phyloP scores from a whole-genome alignment of 92 coral and sea anemone species.

The Heliopora coerulea region DNA sequence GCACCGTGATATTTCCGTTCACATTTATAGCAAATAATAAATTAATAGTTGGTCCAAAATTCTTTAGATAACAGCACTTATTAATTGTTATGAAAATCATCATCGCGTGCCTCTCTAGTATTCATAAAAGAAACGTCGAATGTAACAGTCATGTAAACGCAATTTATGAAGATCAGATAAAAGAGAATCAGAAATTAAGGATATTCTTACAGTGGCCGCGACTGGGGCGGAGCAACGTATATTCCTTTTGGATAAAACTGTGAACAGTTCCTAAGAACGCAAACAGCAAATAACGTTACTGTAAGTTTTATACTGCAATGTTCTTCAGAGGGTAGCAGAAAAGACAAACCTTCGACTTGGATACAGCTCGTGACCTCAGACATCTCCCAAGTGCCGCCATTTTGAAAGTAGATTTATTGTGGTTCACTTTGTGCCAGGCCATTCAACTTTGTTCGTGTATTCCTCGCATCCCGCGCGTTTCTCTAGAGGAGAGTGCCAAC shows the following conservation, averaged over 20 bases:
- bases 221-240: slow-evolving; percentile 12
- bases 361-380: slow-evolving; percentile 3
- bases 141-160: too few species aligned
- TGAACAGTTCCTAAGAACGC: slow-evolving; percentile 3
- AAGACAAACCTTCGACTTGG: slow-evolving; percentile 20
- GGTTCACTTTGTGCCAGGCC: background rate
- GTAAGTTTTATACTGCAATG: background rate
- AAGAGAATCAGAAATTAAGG: too few species aligned
- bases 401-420: slow-evolving; percentile 11
- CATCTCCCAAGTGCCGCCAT: background rate
- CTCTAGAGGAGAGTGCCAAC: too few species aligned
- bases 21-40: too few species aligned
- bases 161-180: too few species aligned
- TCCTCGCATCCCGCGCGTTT: background rate
- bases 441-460: background rate
- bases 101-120: too few species aligned
- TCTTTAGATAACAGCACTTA: too few species aligned
- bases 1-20: too few species aligned
- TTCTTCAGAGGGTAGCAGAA: background rate
- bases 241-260: slow-evolving; percentile 3
- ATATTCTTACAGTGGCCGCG: slow-evolving; percentile 22
- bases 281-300: background rate
- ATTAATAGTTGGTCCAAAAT: too few species aligned
- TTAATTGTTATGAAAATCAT: too few species aligned
- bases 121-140: too few species aligned